phyloP scores from a whole-genome alignment of 2,113 vertebrate species.

The Xenotilapia leptura region DNA sequence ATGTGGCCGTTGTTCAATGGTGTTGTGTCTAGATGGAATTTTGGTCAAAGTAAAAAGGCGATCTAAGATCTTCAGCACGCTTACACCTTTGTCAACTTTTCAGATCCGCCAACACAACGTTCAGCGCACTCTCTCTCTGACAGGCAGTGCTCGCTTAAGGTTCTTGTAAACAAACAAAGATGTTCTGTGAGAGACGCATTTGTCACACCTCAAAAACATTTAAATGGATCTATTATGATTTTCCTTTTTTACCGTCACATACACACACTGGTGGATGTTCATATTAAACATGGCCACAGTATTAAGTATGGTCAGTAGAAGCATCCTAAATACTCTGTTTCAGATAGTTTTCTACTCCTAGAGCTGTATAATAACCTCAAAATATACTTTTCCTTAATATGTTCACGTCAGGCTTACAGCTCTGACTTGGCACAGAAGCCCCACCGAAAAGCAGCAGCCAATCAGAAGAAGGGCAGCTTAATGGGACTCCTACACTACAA shows the following conservation, averaged over 20 bases:
- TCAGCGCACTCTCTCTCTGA: neutral
- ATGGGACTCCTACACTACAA: neutral
- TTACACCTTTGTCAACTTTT: neutral
- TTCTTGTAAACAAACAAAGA: neutral
- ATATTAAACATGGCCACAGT: neutral
- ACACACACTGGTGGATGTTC: neutral
- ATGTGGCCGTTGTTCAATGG: slow-evolving; percentile 44
- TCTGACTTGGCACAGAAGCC: neutral
- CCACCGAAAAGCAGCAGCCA: neutral
- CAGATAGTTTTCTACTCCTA: neutral
- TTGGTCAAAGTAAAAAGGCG: slow-evolving; percentile 22
- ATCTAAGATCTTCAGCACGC: slow-evolving; percentile 29
- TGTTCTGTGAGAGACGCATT: neutral
- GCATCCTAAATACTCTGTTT: neutral
- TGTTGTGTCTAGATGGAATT: slow-evolving; percentile 63
- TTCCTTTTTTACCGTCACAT: neutral
- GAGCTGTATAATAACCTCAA: neutral
- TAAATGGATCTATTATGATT: neutral
- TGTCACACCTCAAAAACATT: neutral
- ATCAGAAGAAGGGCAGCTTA: neutral
- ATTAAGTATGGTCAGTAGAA: neutral
- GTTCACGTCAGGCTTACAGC: neutral
- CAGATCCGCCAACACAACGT: neutral
- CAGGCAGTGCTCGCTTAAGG: neutral
- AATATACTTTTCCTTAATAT: neutral